Conservation (phyloP, 1,140 invertebrate species). For the Drosophila erecta region DNA sequence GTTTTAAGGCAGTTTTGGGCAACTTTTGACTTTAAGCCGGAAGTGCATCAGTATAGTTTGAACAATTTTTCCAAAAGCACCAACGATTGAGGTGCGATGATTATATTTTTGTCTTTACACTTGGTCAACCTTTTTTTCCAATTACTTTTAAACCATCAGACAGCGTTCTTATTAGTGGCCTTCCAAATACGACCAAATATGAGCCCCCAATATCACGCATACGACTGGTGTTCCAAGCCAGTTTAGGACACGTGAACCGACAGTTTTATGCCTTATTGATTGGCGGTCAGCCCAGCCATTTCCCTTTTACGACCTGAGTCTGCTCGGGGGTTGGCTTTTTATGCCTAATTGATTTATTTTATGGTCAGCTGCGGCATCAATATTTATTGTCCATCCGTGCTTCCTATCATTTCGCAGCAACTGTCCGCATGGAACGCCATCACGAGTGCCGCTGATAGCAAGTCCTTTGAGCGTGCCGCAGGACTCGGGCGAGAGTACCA, state of each 20-base stretch:
- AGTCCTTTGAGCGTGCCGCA: constrained; percentile 73
- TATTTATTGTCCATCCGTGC: constrained; percentile 54
- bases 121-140: too few species aligned
- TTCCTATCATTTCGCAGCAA: constrained; percentile 78
- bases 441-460: constrained; percentile 88
- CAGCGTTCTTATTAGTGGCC: too few species aligned
- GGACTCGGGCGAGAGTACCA: constrained; percentile 52
- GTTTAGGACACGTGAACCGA: constrained; percentile 10
- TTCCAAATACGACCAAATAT: too few species aligned
- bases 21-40: neutral
- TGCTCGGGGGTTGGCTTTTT: constrained; percentile 45
- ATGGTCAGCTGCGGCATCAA: constrained; percentile 55
- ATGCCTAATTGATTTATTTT: constrained; percentile 76
- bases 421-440: constrained; percentile 89
- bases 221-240: constrained; percentile 27
- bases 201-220: constrained; percentile 14
- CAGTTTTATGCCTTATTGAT: constrained; percentile 70
- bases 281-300: constrained; percentile 37
- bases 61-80: too few species aligned
- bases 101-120: too few species aligned
- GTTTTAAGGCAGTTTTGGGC: neutral
- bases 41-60: too few species aligned
- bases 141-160: too few species aligned
- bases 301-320: constrained; percentile 41
- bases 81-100: neutral